phyloP scores from a whole-genome alignment of 2,797 vertebrate genomes.

The Fistularia commersonii region DNA sequence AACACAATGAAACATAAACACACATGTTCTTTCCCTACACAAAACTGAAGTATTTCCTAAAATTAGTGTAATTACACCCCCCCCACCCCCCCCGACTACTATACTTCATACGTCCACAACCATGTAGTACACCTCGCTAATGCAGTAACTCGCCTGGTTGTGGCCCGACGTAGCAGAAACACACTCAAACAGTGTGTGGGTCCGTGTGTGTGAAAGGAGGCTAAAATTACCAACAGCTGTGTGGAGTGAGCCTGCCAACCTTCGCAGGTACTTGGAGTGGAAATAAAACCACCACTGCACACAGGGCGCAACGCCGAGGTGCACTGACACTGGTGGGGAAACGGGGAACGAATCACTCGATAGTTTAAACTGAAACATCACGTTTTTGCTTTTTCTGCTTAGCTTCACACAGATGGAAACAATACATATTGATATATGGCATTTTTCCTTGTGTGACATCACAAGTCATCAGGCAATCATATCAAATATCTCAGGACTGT shows the following conservation, averaged over 20 bases:
- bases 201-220: constrained; percentile 47
- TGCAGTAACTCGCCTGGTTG: constrained; percentile 15
- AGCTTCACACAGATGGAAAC: too few relatives aligned
- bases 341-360: too few relatives aligned
- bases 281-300: constrained; percentile 38
- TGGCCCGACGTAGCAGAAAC: constrained; percentile 34
- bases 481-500: too few relatives aligned
- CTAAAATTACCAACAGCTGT: constrained; percentile 63
- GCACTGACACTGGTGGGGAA: neutral
- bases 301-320: constrained; percentile 11
- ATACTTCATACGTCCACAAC: constrained; percentile 30
- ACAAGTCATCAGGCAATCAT: too few relatives aligned
- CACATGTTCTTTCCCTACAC: constrained; percentile 5
- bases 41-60: neutral
- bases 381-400: too few relatives aligned
- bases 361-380: too few relatives aligned
- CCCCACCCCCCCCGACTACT: constrained; percentile 6
- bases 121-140: constrained; percentile 7
- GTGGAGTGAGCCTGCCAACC: constrained; percentile 54
- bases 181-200: constrained; percentile 48
- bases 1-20: neutral
- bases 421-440: too few relatives aligned
- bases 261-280: constrained; percentile 57
- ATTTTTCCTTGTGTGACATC: too few relatives aligned
- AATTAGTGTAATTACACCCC: constrained; percentile 4